Base-by-base conservation (phyloP, 2,888 invertebrate species). In the Eulithis testata region DNA sequence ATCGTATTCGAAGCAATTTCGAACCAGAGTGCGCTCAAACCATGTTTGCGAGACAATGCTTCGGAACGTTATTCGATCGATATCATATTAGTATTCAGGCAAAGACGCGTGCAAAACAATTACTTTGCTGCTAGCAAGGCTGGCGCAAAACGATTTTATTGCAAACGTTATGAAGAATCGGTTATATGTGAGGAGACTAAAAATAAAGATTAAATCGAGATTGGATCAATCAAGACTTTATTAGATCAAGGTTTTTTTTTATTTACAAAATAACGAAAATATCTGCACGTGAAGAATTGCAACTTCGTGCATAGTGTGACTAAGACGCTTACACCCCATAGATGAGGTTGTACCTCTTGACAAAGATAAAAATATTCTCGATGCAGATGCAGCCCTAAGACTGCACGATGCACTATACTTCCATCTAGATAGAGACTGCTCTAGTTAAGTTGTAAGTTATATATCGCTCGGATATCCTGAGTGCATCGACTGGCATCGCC, bases 21-120 rank as follows among this genome's bases (percentile, higher is more conserved):
- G 3, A 53, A 60, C 44, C 21, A 8, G 6, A 55, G 51, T 31
- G 40, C 37, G 58, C 27, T 52, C 52, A 47, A 31, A 57, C 36
- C 12, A 59, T 52, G 45, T 43, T 57, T 37, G 51, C 55, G 49
- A 60, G 57, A 58, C 50, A 60, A 63, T 63, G 44, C 47, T 62
- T 8, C 50, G 40, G 27, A 54, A 36, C 43, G 51, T 49, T 49
- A 45, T 40, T 43, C 62, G 60, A 66, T 64, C 66, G 49, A 69
- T 69, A 66, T 2, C 56, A 53, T 53, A 58, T 66, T 66, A 50
- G 62, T 69, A 69, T 69, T 61, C 69, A 64, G 60, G 40, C 45
- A 45, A 63, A 63, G 63, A 54, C 63, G 63, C 60, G 60, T 44
- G 63, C 57, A 54, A 67, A 67, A 67, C 63, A 67, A 67, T 67